Conservation (phyloP, 2,113 vertebrate species). For the Anolis sagrei region DNA sequence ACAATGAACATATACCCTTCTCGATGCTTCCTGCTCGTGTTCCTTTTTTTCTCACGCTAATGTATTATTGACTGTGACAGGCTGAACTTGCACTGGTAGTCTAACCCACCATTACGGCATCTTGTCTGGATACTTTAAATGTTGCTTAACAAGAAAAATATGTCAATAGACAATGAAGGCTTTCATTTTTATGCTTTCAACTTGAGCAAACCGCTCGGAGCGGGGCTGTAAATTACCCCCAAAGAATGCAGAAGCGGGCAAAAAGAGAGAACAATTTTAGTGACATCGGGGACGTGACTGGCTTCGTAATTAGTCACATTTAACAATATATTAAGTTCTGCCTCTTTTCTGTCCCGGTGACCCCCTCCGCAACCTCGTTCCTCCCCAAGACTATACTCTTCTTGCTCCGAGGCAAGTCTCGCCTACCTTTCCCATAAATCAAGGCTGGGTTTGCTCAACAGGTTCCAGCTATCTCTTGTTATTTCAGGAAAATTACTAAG, state of each 20-base stretch:
- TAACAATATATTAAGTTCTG: conserved; percentile 77
- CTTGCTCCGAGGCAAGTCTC: conserved; percentile 70
- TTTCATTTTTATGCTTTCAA: conserved; percentile 83
- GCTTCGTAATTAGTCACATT: conserved; percentile 81
- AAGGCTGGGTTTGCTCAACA: conserved; percentile 78
- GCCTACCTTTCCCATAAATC: conserved; percentile 77
- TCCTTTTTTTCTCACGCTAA: neutral
- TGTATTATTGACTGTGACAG: conserved; percentile 55
- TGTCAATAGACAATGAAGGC: conserved; percentile 78
- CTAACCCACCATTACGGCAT: conserved; percentile 79
- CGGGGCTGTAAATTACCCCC: conserved; percentile 73
- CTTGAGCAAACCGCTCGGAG: conserved; percentile 61
- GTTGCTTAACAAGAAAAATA: conserved; percentile 74
- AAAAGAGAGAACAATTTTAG: conserved; percentile 73
- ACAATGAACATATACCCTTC: neutral
- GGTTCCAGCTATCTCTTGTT: conserved; percentile 60
- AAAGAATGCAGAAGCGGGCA: conserved; percentile 80
- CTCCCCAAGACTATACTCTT: conserved; percentile 21
- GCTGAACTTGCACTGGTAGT: conserved; percentile 69
- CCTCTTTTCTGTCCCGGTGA: conserved; percentile 75
- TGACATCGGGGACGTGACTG: conserved; percentile 63
- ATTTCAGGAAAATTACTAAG: conserved; percentile 69
- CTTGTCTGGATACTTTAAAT: conserved; percentile 71
- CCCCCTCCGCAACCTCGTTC: neutral
- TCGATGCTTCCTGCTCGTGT: neutral